Base-by-base conservation (phyloP, 2,888 invertebrate species). In the Dichetophora obliterata region DNA sequence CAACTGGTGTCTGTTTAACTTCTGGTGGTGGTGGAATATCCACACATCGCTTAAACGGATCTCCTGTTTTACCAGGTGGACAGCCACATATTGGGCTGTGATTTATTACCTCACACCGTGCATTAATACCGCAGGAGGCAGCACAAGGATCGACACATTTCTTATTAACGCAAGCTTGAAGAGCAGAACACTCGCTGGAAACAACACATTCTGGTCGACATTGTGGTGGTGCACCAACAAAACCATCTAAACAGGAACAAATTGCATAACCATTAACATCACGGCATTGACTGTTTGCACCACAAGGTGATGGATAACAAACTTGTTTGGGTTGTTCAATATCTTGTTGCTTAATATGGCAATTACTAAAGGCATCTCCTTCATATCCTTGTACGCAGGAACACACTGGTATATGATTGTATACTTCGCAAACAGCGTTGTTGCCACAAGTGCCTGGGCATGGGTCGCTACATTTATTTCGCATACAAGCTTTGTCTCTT, bases 21-120 rank as follows among this genome's bases (percentile, higher is more conserved):
- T 88, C 80, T 52, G 85, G 85, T 54, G 88, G 86, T 85, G 87
- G 83, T 78, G 87, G 88, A 83, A 93, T 89, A 81, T 93, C 92
- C 79, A 92, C 91, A 85, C 95, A 95, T 82, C 93, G 92, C 86
- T 93, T 92, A 89, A 95, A 95, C 72, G 95, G 95, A 92, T 95
- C 95, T 54, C 95, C 95, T 31, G 93, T 91, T 76, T 90, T 91
- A 48, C 93, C 93, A 71, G 89, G 86, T 75, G 91, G 89, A 86
- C 95, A 95, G 83, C 91, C 92, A 84, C 94, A 94, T 81, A 93
- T 93, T 2, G 94, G 93, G 85, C 92, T 93, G 85, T 94, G 93
- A 86, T 94, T 93, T 78, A 93, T 92, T 8, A 94, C 93, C 85
- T 92, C 91, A 86, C 95, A 95, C 79, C 92, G 91, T 48, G 94